Conservation (phyloP, 2,797 vertebrate genomes). For the Gymnodraco acuticeps region DNA sequence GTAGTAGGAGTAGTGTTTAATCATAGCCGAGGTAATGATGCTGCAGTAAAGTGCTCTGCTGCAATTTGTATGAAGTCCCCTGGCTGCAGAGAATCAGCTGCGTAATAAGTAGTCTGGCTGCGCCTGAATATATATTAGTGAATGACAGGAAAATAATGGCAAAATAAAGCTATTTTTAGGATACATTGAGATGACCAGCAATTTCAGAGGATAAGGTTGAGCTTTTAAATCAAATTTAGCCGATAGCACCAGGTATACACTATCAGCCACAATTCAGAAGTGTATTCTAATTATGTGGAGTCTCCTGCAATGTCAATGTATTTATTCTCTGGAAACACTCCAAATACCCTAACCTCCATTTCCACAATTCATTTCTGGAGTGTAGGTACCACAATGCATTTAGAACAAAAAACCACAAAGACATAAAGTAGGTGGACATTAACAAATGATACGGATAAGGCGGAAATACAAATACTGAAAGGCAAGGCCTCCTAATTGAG, state of each 20-base stretch:
- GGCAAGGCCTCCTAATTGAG: conserved; percentile 47
- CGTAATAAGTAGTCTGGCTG: conserved; percentile 21
- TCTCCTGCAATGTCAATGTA: conserved; percentile 11
- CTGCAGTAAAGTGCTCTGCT: conserved; percentile 27
- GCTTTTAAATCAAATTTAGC: conserved; percentile 18
- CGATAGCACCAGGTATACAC: background rate
- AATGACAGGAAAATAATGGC: conserved; percentile 24
- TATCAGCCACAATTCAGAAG: background rate
- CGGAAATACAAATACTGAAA: conserved; percentile 18
- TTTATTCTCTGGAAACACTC: conserved; percentile 30
- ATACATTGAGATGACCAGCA: conserved; percentile 8
- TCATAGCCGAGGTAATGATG: conserved; percentile 39
- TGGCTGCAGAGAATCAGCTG: conserved; percentile 26
- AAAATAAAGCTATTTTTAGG: conserved; percentile 34
- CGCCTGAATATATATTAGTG: conserved; percentile 21
- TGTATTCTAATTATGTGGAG: conserved; percentile 13
- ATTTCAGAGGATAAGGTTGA: conserved; percentile 2
- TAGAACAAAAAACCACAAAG: conserved; percentile 13
- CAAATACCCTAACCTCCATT: conserved; percentile 30
- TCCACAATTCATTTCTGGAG: conserved; percentile 28
- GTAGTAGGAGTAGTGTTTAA: conserved; percentile 28
- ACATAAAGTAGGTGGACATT: conserved; percentile 16
- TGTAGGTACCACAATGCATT: background rate
- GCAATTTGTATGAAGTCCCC: conserved; percentile 33
- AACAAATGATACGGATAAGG: conserved; percentile 26